A percentile compares a stretch with the other conserved stretches of the same genome.
Conservation (phyloP, 2,113 vertebrate species). For the Coregonus clupeaformis region DNA sequence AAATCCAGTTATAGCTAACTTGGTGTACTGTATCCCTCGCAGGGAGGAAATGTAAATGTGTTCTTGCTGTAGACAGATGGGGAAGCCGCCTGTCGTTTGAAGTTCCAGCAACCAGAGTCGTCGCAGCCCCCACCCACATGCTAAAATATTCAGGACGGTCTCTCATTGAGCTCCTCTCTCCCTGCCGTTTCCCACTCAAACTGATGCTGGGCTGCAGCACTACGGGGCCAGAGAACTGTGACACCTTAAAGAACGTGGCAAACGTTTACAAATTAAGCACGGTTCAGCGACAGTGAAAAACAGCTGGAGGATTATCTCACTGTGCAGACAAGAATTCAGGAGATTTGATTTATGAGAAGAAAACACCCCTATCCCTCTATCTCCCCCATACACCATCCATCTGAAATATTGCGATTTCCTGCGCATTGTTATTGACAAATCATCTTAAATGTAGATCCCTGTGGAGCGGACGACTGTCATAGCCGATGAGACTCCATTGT, state of each 20-base stretch:
- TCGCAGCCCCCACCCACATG: constrained; percentile 50
- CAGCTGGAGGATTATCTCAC: constrained; percentile 69
- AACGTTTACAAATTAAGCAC: constrained; percentile 64
- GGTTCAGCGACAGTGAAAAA: constrained; percentile 59
- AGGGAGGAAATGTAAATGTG: constrained; percentile 77
- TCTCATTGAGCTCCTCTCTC: constrained; percentile 61
- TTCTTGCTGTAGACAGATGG: constrained; percentile 74
- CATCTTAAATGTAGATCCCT: constrained; percentile 61
- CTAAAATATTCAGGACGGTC: constrained; percentile 70
- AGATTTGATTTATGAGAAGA: constrained; percentile 68
- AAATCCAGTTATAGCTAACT: constrained; percentile 74
- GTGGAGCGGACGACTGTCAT: constrained; percentile 55
- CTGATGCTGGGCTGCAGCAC: constrained; percentile 43
- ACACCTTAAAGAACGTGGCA: constrained; percentile 43
- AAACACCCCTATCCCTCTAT: constrained; percentile 34
- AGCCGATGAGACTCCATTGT: constrained; percentile 58
- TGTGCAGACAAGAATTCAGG: constrained; percentile 67
- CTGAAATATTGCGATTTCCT: constrained; percentile 51
- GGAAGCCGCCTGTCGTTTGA: constrained; percentile 71
- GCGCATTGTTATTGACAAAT: constrained; percentile 66
- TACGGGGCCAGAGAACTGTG: constrained; percentile 46
- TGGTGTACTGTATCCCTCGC: constrained; percentile 70
- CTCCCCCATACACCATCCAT: constrained; percentile 38
- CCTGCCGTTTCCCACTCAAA: constrained; percentile 44
- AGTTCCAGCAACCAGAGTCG: constrained; percentile 66